Evolutionary conservation across 2,888 invertebrate species (phyloP).

Genomic region (Lordiphosa fenestrarum): DNA sequence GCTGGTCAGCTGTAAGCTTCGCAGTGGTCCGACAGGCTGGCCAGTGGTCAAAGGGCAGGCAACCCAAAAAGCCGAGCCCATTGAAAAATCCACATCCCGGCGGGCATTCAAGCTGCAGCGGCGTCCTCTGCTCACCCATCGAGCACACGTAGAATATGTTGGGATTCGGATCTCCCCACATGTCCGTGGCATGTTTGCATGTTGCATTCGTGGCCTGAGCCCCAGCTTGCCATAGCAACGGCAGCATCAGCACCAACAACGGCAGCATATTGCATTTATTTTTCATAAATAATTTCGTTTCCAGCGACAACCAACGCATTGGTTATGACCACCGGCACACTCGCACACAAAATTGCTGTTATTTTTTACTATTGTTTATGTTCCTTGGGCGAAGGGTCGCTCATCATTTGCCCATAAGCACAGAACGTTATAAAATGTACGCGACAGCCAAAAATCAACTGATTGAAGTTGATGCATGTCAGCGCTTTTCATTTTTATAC

Average conservation of each 20-base stretch:
- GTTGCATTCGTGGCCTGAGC: conserved; percentile 39
- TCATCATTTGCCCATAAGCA: conserved; percentile 39
- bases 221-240: conserved; percentile 15
- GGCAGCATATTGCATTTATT: conserved; percentile 42
- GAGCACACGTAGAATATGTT: conserved; percentile 73
- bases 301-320: conserved; percentile 25
- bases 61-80: conserved; percentile 69
- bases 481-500: conserved; percentile 67
- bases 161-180: conserved; percentile 76
- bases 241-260: conserved; percentile 25
- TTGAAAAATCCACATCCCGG: conserved; percentile 72
- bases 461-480: conserved; percentile 51
- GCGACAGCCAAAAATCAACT: conserved; percentile 53
- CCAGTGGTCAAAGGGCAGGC: conserved; percentile 72
- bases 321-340: conserved; percentile 27
- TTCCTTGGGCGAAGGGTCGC: conserved; percentile 27
- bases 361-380: conserved; percentile 15
- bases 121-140: conserved; percentile 45
- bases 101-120: conserved; percentile 60
- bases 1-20: conserved; percentile 28
- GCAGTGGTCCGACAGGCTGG: conserved; percentile 61
- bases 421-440: conserved; percentile 34
- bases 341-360: conserved; percentile 18
- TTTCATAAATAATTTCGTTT: conserved; percentile 71
- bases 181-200: conserved; percentile 66